Conservation (phyloP, 2,888 invertebrate species). For the Scotopteryx bipunctaria region DNA sequence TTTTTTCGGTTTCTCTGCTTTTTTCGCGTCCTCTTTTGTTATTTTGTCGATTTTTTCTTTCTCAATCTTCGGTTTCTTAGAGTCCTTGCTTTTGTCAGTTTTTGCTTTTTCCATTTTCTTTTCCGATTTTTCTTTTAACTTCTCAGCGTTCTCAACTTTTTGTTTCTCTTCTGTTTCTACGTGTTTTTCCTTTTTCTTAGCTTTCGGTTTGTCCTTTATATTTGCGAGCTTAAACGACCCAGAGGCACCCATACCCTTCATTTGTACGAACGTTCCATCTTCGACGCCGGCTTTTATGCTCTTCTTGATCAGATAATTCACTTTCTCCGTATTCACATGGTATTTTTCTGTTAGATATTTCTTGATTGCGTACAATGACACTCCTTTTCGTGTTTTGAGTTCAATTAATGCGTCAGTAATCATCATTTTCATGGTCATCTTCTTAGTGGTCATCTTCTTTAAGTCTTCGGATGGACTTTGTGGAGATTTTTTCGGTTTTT, state of each 20-base stretch:
- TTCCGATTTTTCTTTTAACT: no score
- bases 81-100: conserved; percentile 27
- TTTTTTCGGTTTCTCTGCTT: conserved; percentile 3
- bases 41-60: conserved; percentile 20
- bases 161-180: conserved; percentile 28
- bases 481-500: conserved; percentile 35
- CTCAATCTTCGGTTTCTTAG: conserved; percentile 28
- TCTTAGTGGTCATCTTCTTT: conserved; percentile 51
- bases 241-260: conserved; percentile 64
- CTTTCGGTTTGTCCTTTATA: conserved; percentile 45
- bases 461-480: conserved; percentile 44
- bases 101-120: conserved; percentile 33
- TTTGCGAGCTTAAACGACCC: conserved; percentile 67
- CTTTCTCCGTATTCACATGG: conserved; percentile 56
- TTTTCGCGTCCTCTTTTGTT: conserved; percentile 8
- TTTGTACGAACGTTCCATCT: conserved; percentile 60
- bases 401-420: conserved; percentile 57
- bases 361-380: conserved; percentile 69
- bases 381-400: conserved; percentile 63
- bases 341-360: conserved; percentile 62
- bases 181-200: conserved; percentile 33
- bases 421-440: conserved; percentile 63
- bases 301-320: conserved; percentile 63
- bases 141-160: no score
- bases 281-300: conserved; percentile 60